These are phyloP conservation scores for Onychostoma macrolepis DNA, from an alignment of 2,113 vertebrate species.

Conservation along the genomic window DNA sequence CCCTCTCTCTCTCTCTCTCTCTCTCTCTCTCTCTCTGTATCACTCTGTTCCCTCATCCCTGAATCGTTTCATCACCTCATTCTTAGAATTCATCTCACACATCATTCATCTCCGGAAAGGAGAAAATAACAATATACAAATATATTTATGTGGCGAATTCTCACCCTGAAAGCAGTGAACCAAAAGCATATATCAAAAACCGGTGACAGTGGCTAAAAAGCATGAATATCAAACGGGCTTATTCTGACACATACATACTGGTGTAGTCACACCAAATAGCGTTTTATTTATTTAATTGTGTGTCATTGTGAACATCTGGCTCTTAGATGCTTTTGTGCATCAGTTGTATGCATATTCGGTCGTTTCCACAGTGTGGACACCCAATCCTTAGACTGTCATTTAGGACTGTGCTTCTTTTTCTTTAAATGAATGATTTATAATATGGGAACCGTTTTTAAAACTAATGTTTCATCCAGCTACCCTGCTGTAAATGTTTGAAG, in stretches of 20 bases:
- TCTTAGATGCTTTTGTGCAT: neutral
- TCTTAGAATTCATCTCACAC: slow-evolving; percentile 45
- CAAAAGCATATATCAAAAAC: slow-evolving; percentile 24
- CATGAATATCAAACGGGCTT: slow-evolving; percentile 32
- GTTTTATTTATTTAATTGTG: slow-evolving; percentile 13
- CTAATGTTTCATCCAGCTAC: neutral
- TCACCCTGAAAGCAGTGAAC: slow-evolving; percentile 39
- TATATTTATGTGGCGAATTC: slow-evolving; percentile 37
- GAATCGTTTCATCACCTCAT: slow-evolving; percentile 44
- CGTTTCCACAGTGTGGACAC: neutral
- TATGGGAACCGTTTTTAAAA: neutral
- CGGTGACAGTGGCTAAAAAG: slow-evolving; percentile 33
- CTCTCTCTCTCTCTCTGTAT: slow-evolving; percentile 29
- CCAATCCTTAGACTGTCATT: neutral
- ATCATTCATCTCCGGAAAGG: slow-evolving; percentile 38
- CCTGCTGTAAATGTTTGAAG: slow-evolving; percentile 15
- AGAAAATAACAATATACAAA: slow-evolving; percentile 48
- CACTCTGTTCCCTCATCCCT: slow-evolving; percentile 35
- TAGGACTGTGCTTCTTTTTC: neutral
- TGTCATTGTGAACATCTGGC: slow-evolving; percentile 35
- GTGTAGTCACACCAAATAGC: slow-evolving; percentile 4
- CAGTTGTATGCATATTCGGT: neutral
- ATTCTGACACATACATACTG: neutral
- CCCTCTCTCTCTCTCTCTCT: slow-evolving; percentile 11
- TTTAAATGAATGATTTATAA: slow-evolving; percentile 19